These are phyloP conservation scores for Lucilia sericata DNA, from an alignment of 1,140 invertebrate genomes.

Conservation along the genomic window DNA sequence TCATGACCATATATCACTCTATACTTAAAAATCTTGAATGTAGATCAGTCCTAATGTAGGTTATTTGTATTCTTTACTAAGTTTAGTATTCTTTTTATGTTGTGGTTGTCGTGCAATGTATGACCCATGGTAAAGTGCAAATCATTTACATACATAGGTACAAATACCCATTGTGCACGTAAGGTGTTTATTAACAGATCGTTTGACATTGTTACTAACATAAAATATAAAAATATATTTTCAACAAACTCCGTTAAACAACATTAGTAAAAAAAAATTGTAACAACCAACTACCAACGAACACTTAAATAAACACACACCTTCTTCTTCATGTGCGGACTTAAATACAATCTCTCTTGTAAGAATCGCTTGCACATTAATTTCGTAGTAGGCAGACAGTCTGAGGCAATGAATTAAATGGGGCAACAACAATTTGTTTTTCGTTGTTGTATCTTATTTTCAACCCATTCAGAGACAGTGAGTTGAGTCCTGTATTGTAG, in stretches of 20 bases:
- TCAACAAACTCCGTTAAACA: not conserved
- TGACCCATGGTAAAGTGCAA: not conserved
- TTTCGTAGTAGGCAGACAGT: slow-evolving; percentile 2
- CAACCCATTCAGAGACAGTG: not conserved
- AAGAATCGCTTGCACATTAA: not conserved
- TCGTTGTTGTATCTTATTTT: not conserved
- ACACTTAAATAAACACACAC: not conserved
- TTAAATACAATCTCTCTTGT: not conserved
- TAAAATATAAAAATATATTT: not conserved
- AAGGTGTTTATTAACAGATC: slow-evolving; percentile 68
- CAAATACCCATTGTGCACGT: not conserved
- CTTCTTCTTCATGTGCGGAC: no score
- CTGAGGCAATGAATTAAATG: not conserved
- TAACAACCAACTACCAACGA: not conserved
- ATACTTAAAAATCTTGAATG: no score
- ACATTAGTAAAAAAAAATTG: not conserved
- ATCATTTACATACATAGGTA: not conserved
- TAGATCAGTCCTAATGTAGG: no score
- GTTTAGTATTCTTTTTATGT: no score
- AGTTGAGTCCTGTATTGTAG: not conserved
- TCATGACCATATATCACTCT: no score
- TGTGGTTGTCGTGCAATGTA: not conserved
- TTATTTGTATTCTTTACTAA: no score
- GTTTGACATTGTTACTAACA: slow-evolving; percentile 52
- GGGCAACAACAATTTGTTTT: not conserved